phyloP scores from a whole-genome alignment of 2,888 invertebrate genomes.

The Archips xylosteana region DNA sequence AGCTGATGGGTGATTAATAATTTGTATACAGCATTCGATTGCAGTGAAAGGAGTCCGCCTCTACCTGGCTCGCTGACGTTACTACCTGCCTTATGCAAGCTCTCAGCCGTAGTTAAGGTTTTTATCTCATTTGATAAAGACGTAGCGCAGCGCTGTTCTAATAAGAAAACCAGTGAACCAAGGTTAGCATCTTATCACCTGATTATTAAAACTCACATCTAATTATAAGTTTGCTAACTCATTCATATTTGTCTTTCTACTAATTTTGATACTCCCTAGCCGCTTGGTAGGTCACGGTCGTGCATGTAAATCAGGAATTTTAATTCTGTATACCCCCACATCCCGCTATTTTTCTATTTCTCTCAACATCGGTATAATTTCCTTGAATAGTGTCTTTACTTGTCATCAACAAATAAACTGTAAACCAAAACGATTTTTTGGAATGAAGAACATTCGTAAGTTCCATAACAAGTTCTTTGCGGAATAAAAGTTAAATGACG shows the following conservation, averaged over 20 bases:
- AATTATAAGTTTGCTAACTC: slow-evolving; percentile 15
- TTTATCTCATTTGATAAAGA: slow-evolving; percentile 43
- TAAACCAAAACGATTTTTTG: too few species aligned
- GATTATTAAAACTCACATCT: slow-evolving; percentile 23
- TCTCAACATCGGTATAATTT: too few species aligned
- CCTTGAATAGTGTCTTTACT: too few species aligned
- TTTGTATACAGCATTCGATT: slow-evolving; percentile 27
- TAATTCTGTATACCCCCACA: neutral
- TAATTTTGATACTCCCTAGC: slow-evolving; percentile 2
- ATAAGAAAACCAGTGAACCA: slow-evolving; percentile 36
- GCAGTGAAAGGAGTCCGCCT: slow-evolving; percentile 39
- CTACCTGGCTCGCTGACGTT: slow-evolving; percentile 17
- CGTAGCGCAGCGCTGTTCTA: slow-evolving; percentile 37
- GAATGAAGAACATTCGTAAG: too few species aligned
- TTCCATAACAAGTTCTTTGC: too few species aligned
- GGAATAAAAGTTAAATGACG: too few species aligned
- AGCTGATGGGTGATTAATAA: slow-evolving; percentile 30
- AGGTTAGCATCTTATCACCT: slow-evolving; percentile 27
- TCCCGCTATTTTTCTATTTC: slow-evolving; percentile 4
- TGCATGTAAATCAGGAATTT: neutral
- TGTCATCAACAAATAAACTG: too few species aligned
- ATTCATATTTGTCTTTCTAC: slow-evolving; percentile 5
- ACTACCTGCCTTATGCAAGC: slow-evolving; percentile 38
- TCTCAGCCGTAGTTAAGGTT: slow-evolving; percentile 39
- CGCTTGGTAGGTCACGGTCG: neutral